phyloP scores from a whole-genome alignment of 2,888 invertebrate genomes.

The Blera fallax region DNA sequence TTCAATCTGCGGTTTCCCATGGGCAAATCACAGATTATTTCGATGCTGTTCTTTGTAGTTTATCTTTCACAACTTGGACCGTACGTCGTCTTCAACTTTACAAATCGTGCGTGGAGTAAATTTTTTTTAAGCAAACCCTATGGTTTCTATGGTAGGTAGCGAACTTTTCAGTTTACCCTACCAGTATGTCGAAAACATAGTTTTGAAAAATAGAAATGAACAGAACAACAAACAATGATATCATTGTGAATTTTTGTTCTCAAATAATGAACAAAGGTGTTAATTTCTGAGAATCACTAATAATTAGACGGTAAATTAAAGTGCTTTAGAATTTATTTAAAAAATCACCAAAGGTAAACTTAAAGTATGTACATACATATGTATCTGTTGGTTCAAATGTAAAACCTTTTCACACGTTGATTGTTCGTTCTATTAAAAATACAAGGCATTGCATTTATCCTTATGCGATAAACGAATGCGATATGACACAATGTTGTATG shows the following conservation, averaged over 20 bases:
- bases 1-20: too few species aligned
- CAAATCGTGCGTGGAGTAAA: too few species aligned
- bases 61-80: too few species aligned
- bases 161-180: too few species aligned
- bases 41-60: too few species aligned
- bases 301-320: not conserved
- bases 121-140: too few species aligned
- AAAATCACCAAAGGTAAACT: not conserved
- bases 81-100: too few species aligned
- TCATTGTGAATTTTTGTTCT: not conserved
- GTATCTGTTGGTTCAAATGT: not conserved
- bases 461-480: conserved; percentile 16
- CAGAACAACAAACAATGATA: not conserved
- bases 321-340: not conserved
- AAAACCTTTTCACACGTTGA: not conserved
- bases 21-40: too few species aligned
- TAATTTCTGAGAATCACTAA: not conserved
- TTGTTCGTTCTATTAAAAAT: not conserved
- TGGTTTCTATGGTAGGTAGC: too few species aligned
- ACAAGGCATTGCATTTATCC: not conserved
- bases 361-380: too few species aligned
- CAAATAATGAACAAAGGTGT: not conserved
- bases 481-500: not conserved
- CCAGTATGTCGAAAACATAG: too few species aligned
- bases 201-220: not conserved